Base-by-base conservation (phyloP, 1,140 invertebrate species). In the Pseudomyrmex gracilis region DNA sequence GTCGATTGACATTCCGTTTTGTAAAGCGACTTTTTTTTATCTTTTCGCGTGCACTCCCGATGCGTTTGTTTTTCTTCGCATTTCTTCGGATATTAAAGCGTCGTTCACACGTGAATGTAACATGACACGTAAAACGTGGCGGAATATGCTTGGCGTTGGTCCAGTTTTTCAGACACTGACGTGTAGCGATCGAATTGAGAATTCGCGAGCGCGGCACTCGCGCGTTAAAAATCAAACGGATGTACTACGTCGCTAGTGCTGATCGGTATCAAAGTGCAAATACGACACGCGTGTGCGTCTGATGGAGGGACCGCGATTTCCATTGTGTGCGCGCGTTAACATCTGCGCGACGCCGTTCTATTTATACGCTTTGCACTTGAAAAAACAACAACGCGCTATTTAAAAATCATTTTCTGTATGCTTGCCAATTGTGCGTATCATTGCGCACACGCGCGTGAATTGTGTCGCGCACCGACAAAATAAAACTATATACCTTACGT, bases 361-460 rank as follows among this genome's bases (percentile, higher is more conserved):
- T 89, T 88, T 88, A 73, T 83, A 85, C 15, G 17, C 24, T 20
- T 57, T 67, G 34, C 73, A 82, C 84, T 88, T 89, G 87, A 80
- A 80, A 86, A 88, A 85, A 85, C 85, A 83, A 87, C 68, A 74
- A 57, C 61, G 83, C 83, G 83, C 83, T 89, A 83, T 85, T 76
- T 89, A 85, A 89, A 87, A 87, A 82, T 34, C 22, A 71, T 61
- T 68, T 61, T 76, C 68, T 83, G 83, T 87, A 78, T 73, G 61
- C 76, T 63, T 73, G 83, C 83, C 77, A 87, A 88, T 88, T 60
- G 71, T 34, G 77, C 67, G 71, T 85, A 12, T 47, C 60, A 73
- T 71, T 76, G 55, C 51, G 34, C 53, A 68, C 24, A 64, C 45
- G 13, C n/a, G 60, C 45, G 22, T 9, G 10, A 58, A 12, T 80